phyloP scores from a whole-genome alignment of 2,888 invertebrate genomes.

The Heliothis peltigera region DNA sequence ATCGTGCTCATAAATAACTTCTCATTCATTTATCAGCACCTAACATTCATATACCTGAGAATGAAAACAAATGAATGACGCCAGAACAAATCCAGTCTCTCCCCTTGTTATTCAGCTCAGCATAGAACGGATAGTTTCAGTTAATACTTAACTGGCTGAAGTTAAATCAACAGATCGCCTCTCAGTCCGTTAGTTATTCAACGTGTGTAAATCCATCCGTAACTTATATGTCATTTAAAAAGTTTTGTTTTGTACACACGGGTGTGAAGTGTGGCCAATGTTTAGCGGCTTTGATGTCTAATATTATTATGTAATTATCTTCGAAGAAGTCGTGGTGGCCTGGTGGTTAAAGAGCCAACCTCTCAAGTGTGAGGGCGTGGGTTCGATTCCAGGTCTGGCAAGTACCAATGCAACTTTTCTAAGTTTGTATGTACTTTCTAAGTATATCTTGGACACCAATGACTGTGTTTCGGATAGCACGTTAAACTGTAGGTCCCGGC shows the following conservation, averaged over 20 bases:
- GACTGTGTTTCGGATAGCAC: no score
- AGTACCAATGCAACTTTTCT: no score
- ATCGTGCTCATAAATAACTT: no score
- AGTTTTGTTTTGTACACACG: constrained; percentile 29
- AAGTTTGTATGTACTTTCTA: no score
- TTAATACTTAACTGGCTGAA: constrained; percentile 23
- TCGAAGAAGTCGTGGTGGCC: no score
- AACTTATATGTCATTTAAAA: constrained; percentile 48
- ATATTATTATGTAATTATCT: no score
- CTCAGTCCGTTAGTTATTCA: constrained; percentile 39
- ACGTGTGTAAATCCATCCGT: constrained; percentile 42
- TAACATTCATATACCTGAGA: neutral
- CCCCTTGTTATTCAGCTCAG: constrained; percentile 17
- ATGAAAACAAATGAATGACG: neutral
- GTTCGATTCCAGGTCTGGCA: no score
- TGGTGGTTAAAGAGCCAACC: no score
- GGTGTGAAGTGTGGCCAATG: neutral
- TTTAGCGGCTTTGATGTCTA: neutral
- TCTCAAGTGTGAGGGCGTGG: no score
- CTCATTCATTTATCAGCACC: no score
- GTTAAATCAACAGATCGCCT: constrained; percentile 34
- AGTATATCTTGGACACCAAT: no score
- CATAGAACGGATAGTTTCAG: constrained; percentile 8
- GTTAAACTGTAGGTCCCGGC: no score
- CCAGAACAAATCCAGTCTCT: constrained; percentile 12